phyloP scores from a whole-genome alignment of 2,797 vertebrate genomes.

The Hydrolagus colliei region DNA sequence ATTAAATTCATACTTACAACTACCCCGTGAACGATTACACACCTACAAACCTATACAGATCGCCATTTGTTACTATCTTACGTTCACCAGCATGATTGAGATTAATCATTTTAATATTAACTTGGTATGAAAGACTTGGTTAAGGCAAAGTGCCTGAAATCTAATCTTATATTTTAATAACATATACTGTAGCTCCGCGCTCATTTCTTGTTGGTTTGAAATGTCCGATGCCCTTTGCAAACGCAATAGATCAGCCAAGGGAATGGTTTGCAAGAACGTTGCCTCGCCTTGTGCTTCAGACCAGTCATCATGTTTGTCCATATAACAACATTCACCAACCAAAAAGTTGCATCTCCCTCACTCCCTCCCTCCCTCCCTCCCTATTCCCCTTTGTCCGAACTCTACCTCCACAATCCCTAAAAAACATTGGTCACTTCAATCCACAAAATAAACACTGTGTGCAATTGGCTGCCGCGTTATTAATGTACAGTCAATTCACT shows the following conservation, averaged over 20 bases:
- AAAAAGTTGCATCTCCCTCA: too few species aligned
- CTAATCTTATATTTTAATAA: neutral
- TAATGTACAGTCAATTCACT: too few species aligned
- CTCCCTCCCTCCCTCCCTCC: too few species aligned
- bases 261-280: too few species aligned
- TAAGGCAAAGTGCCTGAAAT: neutral
- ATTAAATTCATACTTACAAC: conserved; percentile 56
- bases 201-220: neutral
- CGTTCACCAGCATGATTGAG: neutral
- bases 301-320: too few species aligned
- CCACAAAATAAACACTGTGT: too few species aligned
- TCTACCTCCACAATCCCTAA: too few species aligned
- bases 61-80: neutral
- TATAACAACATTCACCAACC: too few species aligned
- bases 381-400: too few species aligned
- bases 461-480: too few species aligned
- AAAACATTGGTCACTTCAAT: too few species aligned
- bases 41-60: neutral
- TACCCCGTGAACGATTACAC: conserved; percentile 42
- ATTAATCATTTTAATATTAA: conserved; percentile 20
- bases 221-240: neutral
- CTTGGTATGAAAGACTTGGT: neutral
- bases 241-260: neutral
- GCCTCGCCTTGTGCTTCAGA: too few species aligned
- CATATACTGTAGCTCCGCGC: neutral